Conservation (phyloP, 1,140 invertebrate species). For the Anoplophora glabripennis region DNA sequence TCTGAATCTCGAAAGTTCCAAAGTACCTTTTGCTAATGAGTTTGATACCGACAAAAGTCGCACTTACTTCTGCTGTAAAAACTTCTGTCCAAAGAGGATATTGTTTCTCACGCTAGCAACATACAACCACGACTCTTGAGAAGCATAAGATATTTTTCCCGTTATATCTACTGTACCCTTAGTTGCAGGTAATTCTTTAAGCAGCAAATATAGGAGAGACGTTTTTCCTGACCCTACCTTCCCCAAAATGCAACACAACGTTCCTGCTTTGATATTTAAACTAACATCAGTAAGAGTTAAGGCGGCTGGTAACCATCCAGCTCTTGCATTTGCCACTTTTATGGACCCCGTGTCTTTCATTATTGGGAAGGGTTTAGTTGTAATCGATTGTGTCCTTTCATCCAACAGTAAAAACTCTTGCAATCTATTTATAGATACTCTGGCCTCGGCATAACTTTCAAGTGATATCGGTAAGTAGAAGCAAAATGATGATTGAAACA, state of each 20-base stretch:
- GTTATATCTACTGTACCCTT: conserved; percentile 61
- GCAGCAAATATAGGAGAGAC: conserved; percentile 44
- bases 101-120: conserved; percentile 68
- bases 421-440: conserved; percentile 62
- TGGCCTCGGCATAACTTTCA: conserved; percentile 50
- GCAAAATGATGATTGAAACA: conserved; percentile 67
- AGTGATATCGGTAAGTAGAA: conserved; percentile 62
- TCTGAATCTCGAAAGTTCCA: neutral
- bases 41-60: neutral
- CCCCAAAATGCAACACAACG: conserved; percentile 7
- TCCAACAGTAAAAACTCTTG: conserved; percentile 53
- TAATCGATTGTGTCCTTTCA: conserved; percentile 32
- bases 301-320: neutral
- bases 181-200: conserved; percentile 64
- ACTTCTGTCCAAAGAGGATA: conserved; percentile 70
- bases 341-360: neutral
- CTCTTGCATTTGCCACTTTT: neutral
- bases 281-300: neutral
- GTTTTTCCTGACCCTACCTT: conserved; percentile 1
- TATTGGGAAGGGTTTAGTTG: neutral
- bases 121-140: conserved; percentile 78
- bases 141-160: conserved; percentile 66
- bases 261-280: neutral
- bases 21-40: neutral
- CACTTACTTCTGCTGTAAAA: conserved; percentile 59